A percentile compares a stretch with the other conserved stretches of the same genome.
These are phyloP conservation scores for Trissolcus brochymenae DNA, from an alignment of 2,888 invertebrate species.

Conservation along the genomic window DNA sequence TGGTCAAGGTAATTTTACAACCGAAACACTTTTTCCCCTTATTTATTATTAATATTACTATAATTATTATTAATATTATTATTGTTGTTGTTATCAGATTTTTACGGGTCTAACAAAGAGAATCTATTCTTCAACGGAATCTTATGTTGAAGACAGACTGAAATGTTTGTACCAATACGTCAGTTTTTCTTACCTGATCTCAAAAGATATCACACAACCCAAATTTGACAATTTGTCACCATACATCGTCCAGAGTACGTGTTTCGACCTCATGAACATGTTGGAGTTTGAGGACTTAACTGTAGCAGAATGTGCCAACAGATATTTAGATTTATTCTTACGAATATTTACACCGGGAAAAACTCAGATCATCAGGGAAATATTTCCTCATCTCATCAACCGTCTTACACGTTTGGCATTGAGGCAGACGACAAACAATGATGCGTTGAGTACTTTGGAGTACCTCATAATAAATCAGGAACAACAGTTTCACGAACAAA, in stretches of 20 bases:
- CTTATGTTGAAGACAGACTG: conserved; percentile 77
- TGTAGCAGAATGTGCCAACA: conserved; percentile 64
- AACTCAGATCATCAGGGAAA: conserved; percentile 75
- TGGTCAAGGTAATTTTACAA: conserved; percentile 20
- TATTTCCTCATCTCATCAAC: conserved; percentile 79
- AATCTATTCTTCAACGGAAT: conserved; percentile 15
- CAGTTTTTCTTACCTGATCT: conserved; percentile 77
- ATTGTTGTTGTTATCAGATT: conserved; percentile 22
- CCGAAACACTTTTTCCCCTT: background rate
- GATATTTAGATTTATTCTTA: conserved; percentile 77
- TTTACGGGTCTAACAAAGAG: conserved; percentile 17
- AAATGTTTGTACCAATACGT: conserved; percentile 79
- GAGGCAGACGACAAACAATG: conserved; percentile 63
- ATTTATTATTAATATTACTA: background rate
- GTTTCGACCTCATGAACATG: conserved; percentile 78
- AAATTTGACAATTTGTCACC: conserved; percentile 75
- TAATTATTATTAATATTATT: background rate
- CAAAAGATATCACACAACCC: conserved; percentile 72
- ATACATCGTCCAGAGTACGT: conserved; percentile 79
- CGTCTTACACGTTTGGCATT: conserved; percentile 76
- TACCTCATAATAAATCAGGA: conserved; percentile 70
- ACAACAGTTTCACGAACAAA: conserved; percentile 62
- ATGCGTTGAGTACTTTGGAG: conserved; percentile 76
- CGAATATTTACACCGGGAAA: conserved; percentile 76
- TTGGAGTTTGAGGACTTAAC: conserved; percentile 75